Evolutionary conservation across 1,140 invertebrate genomes (phyloP).

Genomic region (Popillia japonica): DNA sequence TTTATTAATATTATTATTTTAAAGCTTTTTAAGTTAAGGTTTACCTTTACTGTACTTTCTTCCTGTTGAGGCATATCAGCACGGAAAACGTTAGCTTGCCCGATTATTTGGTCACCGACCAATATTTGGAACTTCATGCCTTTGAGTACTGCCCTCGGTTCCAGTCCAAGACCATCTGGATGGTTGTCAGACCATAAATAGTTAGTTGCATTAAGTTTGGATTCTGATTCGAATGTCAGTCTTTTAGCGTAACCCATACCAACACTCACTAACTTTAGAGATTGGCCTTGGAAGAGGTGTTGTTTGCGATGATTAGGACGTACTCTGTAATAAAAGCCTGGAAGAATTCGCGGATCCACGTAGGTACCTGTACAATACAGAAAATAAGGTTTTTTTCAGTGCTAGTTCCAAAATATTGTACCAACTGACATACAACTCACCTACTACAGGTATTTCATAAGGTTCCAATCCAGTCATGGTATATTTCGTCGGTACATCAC

Average conservation of each 20-base stretch:
- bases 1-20: not conserved
- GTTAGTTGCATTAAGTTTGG: slow-evolving; percentile 71
- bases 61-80: slow-evolving; percentile 71
- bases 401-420: too few species aligned
- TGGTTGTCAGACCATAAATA: slow-evolving; percentile 83
- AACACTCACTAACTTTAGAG: slow-evolving; percentile 70
- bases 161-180: slow-evolving; percentile 75
- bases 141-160: slow-evolving; percentile 70
- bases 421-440: slow-evolving; percentile 56
- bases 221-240: slow-evolving; percentile 75
- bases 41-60: slow-evolving; percentile 67
- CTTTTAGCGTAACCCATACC: slow-evolving; percentile 81
- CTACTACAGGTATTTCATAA: slow-evolving; percentile 78
- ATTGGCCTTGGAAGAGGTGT: slow-evolving; percentile 71
- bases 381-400: too few species aligned
- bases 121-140: slow-evolving; percentile 72
- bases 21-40: not conserved
- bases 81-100: slow-evolving; percentile 70
- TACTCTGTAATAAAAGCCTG: slow-evolving; percentile 78
- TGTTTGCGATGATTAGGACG: slow-evolving; percentile 69
- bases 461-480: slow-evolving; percentile 72
- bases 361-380: slow-evolving; percentile 78
- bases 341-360: slow-evolving; percentile 75
- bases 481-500: slow-evolving; percentile 74
- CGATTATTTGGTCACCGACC: slow-evolving; percentile 66